Evolutionary conservation across 2,888 invertebrate species (phyloP), one percentile per base, ranked within the genome.

Genomic region (Diarsia rubi): DNA sequence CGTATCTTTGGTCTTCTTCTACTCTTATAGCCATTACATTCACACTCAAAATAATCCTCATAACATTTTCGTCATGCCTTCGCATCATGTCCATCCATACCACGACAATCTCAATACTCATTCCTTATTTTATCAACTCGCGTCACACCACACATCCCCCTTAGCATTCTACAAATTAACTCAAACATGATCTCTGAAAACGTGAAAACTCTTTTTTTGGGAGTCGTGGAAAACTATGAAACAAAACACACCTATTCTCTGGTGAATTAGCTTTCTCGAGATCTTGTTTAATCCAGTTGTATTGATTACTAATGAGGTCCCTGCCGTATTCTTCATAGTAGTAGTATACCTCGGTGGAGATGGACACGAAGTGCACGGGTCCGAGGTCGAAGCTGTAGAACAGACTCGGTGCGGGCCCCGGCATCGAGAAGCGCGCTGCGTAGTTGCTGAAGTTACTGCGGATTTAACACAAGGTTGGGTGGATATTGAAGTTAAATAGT

Each of bases 401-500:
- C 89, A 98, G 96, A 84, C 97, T 98, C 75, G 98, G 97, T 8
- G 96, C 94, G 24, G 95, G 94, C 31, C 98, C 98, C 0, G 99
- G 99, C 99, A 99, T 99, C 73, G 97, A 97, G 95, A 99, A 99
- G 31, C 99, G 97, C 72, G 98, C 97, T 86, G 98, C 98, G 94
- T 99, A 99, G 95, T 99, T 98, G 83, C 98, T 98, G 96, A 99
- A 99, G 95, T 99, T 99, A 92, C 98, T 98, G 95, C 19, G 14
- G 19, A 78, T n/a, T 47, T 37, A 37, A n/a, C n/a, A n/a, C 6
- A 62, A 37, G 16, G 21, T 19, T 37, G 8, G n/a, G 12, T 21
- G 60, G 31, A n/a, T 37, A 16, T 4, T 44, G 42, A 16, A 9
- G n/a, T 8, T 44, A 24, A 63, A 24, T 19, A 31, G 21, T 21